Base-by-base conservation (phyloP, 2,797 vertebrate genomes). In the Apogon hyalosoma region DNA sequence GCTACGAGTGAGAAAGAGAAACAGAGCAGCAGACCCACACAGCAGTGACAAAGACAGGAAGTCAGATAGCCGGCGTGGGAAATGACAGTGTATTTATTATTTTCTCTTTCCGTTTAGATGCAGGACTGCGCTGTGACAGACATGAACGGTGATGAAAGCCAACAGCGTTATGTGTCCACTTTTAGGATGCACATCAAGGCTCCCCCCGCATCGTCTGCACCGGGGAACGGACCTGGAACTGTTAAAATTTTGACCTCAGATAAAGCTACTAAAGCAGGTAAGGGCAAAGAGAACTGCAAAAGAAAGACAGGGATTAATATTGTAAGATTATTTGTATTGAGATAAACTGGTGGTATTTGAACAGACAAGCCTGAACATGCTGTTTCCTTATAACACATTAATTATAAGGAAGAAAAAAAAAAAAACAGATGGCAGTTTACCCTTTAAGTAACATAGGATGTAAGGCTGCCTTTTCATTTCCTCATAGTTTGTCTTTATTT, bases 121-220 rank as follows among this genome's bases (percentile, higher is more conserved):
- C 7, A 8, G 39, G n/a, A 16, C 41, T 36, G 18, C 48, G 7
- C 65, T 48, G 8, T 21, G 33, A 42, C n/a, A 72, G 78, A 85
- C 72, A 94, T 94, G 93, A 93, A 77, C 2, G 46, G 79, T 11
- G 67, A 85, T 41, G 69, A 75, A 56, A 72, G 76, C 52, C 69
- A 86, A 57, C 75, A 58, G 69, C 84, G 67, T 11, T 92, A 88
- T 45, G 91, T 93, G 75, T 93, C 92, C 7, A 92, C 92, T 38
- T 81, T 92, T 70, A 90, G 39, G 77, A 86, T 93, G 41, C 76
- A 85, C 52, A 80, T 94, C 79, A 75, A 81, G 60, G 21, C 87
- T 1, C n/a, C 72, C 10, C 1, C 4, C 14, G 67, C 61, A 36
- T 12, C 53, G 6, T 21, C 58, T 45, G 66, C 55, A 15, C 11